Evolutionary conservation across 2,888 invertebrate species (phyloP), one percentile per base, ranked within the genome.

Genomic region (Fragum fragum): DNA sequence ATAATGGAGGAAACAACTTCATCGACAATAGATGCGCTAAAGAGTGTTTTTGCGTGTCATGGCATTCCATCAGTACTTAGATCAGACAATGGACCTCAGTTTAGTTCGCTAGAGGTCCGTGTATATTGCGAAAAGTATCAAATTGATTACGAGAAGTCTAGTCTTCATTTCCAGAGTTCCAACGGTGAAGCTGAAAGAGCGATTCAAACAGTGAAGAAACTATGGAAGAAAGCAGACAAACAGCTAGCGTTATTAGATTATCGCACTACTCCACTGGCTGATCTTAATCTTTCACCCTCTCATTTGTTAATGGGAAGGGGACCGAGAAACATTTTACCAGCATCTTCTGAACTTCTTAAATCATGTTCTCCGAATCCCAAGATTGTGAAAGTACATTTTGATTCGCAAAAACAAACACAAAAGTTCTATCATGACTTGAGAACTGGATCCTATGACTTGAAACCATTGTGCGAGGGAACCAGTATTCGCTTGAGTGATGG

Each of bases 171-270:
- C 39, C 85, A 88, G 55, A 75, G 74, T 36, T 73, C 79, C 6
- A 87, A 87, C 70, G 85, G 85, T n/a, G 87, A 85, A 72, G 89
- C 89, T 1, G 87, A 88, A 76, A 39, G 87, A 71, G 87, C 87
- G 7, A 76, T 88, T n/a, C 87, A 88, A 63, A 87, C 83, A 14
- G 83, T 86, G 0, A 88, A 88, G 75, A 71, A 68, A 7, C 32
- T 88, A 52, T 87, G 83, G 85, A 68, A 63, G 32, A 89, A 88
- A 71, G 21, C 77, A 5, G 83, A 88, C 63, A 80, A 80, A 72
- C 59, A 80, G 32, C 55, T 87, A 36, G 83, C 73, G 2, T 39
- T 85, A 16, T 75, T 87, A 11, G 80, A 77, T 70, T 86, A 80
- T 42, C 57, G 82, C 26, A 85, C 81, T 47, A 88, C 86, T 52